Percentiles rank a stretch among this genome's conserved stretches.
Conservation (phyloP, 2,888 invertebrate genomes). For the Ophion slaviceki region DNA sequence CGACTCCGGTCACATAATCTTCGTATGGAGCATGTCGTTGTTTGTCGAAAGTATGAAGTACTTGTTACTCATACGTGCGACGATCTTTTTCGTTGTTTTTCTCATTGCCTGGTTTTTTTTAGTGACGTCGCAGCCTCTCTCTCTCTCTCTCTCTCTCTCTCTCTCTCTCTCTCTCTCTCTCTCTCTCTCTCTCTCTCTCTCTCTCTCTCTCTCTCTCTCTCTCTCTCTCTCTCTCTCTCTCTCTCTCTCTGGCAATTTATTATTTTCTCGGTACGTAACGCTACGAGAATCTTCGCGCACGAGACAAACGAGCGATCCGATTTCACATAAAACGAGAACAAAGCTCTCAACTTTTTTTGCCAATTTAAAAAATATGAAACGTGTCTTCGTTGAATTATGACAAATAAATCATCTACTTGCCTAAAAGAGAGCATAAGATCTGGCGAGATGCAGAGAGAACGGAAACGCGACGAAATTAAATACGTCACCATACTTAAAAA, state of each 20-base stretch:
- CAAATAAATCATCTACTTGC: not conserved
- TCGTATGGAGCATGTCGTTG: slow-evolving; percentile 19
- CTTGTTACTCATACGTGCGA: slow-evolving; percentile 1
- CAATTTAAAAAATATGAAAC: not conserved
- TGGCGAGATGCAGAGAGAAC: not conserved
- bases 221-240: slow-evolving; percentile 44
- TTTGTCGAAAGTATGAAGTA: slow-evolving; percentile 10
- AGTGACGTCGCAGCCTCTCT: slow-evolving; percentile 31
- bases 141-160: slow-evolving; percentile 40
- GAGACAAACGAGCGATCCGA: slow-evolving; percentile 40
- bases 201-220: slow-evolving; percentile 39
- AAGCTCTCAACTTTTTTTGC: slow-evolving; percentile 13
- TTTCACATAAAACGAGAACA: slow-evolving; percentile 36
- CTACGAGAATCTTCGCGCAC: slow-evolving; percentile 21
- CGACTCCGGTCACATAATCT: slow-evolving; percentile 27
- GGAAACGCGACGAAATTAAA: not conserved
- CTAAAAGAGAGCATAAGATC: not conserved
- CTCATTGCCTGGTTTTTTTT: not conserved
- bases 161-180: slow-evolving; percentile 26
- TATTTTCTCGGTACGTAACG: slow-evolving; percentile 38
- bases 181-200: slow-evolving; percentile 17
- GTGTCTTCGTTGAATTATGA: not conserved
- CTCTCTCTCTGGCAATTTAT: not conserved
- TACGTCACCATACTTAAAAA: not conserved
- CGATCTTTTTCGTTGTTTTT: slow-evolving; percentile 29